Percentiles rank a stretch among this genome's conserved stretches.
phyloP scores from a whole-genome alignment of 2,113 vertebrate species.

The Scytalopus superciliaris region DNA sequence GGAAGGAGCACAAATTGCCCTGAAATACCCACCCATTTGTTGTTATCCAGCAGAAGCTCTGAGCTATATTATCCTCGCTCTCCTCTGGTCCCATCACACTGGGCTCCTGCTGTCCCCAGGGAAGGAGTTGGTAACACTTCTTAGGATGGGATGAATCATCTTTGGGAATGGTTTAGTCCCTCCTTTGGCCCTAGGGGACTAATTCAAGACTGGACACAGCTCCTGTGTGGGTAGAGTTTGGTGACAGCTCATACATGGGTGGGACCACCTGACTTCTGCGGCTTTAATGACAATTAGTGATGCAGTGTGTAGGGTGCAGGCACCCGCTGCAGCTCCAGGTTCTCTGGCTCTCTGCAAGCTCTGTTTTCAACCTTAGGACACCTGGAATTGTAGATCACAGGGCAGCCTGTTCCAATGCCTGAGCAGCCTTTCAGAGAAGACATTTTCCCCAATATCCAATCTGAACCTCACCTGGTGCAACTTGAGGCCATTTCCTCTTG shows the following conservation, averaged over 20 bases:
- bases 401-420: too few species aligned
- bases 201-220: neutral
- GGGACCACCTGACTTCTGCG: neutral
- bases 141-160: neutral
- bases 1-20: neutral
- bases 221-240: neutral
- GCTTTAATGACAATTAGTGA: neutral
- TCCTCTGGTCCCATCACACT: neutral
- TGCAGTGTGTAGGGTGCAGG: neutral
- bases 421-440: too few species aligned
- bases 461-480: too few species aligned
- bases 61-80: rapidly evolving
- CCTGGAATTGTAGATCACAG: too few species aligned
- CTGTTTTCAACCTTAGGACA: neutral
- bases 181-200: neutral
- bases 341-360: neutral
- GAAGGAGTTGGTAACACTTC: neutral
- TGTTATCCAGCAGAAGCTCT: neutral
- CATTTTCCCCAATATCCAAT: too few species aligned
- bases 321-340: neutral
- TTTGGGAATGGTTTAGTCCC: neutral
- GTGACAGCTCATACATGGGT: neutral
- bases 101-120: neutral
- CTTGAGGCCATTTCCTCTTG: too few species aligned
- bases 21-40: neutral